Evolutionary conservation across 2,888 invertebrate species (phyloP).

Genomic region (Aporophyla nigra): DNA sequence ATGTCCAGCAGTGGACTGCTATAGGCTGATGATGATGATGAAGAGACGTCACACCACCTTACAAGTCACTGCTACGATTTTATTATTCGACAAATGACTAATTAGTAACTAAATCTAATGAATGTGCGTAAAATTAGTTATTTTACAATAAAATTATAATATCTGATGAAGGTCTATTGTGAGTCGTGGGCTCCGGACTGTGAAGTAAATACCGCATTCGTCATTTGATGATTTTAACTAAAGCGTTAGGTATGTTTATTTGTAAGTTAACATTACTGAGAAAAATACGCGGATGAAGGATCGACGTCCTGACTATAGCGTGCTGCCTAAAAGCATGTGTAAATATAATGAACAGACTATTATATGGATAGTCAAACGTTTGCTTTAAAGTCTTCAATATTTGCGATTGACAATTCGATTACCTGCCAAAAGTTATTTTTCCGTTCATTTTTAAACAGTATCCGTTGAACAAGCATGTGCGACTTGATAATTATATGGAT

Average conservation of each 20-base stretch:
- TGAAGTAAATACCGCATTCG: slow-evolving; percentile 11
- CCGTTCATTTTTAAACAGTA: slow-evolving; percentile 6
- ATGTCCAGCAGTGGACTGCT: no score
- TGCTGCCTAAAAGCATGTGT: slow-evolving; percentile 7
- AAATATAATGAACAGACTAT: slow-evolving; percentile 11
- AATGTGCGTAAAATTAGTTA: slow-evolving; percentile 22
- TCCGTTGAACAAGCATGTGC: not conserved
- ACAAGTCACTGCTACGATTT: not conserved
- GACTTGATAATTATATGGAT: not conserved
- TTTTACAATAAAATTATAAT: slow-evolving; percentile 40
- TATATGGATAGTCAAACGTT: slow-evolving; percentile 6
- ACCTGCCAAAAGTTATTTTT: not conserved
- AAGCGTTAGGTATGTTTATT: not conserved
- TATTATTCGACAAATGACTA: slow-evolving; percentile 4
- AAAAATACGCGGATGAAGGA: slow-evolving; percentile 30
- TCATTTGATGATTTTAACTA: slow-evolving; percentile 14
- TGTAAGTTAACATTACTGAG: slow-evolving; percentile 1
- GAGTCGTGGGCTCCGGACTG: not conserved
- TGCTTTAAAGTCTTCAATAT: slow-evolving; percentile 9
- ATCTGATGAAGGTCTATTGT: slow-evolving; percentile 28
- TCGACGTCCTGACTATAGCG: slow-evolving; percentile 13
- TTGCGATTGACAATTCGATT: slow-evolving; percentile 1
- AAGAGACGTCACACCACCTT: slow-evolving; percentile 1
- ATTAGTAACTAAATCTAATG: not conserved
- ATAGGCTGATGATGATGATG: no score